Conservation (phyloP, 2,113 vertebrate species). For the Ciconia boyciana region DNA sequence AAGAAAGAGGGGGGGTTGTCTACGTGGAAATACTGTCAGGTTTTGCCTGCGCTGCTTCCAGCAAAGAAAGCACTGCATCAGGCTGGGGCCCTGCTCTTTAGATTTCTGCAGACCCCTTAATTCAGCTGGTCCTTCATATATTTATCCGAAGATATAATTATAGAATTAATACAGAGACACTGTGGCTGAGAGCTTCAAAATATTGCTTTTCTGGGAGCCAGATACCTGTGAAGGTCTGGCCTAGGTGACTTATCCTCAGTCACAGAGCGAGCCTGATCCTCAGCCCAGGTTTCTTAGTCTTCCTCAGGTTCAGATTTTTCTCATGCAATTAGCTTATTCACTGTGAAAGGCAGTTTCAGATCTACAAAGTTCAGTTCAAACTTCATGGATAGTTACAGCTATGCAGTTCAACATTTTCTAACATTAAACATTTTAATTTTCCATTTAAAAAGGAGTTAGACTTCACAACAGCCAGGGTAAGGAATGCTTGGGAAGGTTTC, state of each 20-base stretch:
- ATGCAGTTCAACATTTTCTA: background rate
- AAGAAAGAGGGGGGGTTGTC: background rate
- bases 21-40: background rate
- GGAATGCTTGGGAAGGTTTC: background rate
- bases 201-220: background rate
- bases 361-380: background rate
- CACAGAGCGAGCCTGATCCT: background rate
- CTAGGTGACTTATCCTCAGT: background rate
- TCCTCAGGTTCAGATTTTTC: background rate
- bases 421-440: background rate
- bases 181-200: background rate
- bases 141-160: background rate
- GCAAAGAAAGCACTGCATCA: background rate
- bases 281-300: background rate
- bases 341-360: background rate
- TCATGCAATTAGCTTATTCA: background rate
- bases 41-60: background rate
- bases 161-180: background rate
- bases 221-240: background rate
- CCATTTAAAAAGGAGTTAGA: background rate
- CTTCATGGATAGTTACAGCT: background rate
- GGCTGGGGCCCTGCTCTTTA: background rate
- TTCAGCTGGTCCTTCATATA: accelerated
- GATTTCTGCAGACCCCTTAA: background rate
- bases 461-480: background rate